Evolutionary conservation across 2,797 vertebrate genomes (phyloP).

Genomic region (Otolemur crassicaudatus): DNA sequence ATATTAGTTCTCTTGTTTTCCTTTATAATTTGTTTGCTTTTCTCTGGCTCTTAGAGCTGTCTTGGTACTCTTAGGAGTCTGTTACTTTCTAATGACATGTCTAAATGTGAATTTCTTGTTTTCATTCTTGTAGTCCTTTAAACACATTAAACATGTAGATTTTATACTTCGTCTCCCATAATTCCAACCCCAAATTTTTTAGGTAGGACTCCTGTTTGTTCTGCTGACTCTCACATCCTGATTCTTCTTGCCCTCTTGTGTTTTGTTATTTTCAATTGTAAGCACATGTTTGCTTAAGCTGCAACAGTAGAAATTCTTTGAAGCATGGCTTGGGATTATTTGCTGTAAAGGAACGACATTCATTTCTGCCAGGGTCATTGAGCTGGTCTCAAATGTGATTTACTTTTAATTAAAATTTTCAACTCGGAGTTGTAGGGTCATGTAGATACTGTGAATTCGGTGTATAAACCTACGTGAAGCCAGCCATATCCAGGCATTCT

Average conservation of each 20-base stretch:
- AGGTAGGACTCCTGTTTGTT: not conserved
- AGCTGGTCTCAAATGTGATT: not conserved
- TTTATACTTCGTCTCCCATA: not conserved
- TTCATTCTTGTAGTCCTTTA: not conserved
- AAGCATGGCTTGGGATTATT: not conserved
- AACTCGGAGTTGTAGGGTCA: not conserved
- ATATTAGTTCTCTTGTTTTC: not conserved
- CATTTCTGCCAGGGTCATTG: not conserved
- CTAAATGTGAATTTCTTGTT: not conserved
- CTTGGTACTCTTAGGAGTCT: not conserved
- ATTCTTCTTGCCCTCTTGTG: not conserved
- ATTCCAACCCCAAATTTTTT: not conserved
- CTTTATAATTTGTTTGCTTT: not conserved
- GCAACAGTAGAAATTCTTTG: not conserved
- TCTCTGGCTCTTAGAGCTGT: not conserved
- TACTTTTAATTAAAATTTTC: conserved; percentile 1
- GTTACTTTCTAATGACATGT: not conserved
- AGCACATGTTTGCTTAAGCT: not conserved
- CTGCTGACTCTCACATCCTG: not conserved
- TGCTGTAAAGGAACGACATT: not conserved
- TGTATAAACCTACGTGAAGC: not conserved
- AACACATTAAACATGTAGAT: not conserved
- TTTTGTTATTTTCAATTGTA: not conserved
- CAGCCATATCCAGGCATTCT: not conserved
- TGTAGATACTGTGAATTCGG: not conserved